These are phyloP conservation scores for Proterorhinus semilunaris DNA, from an alignment of 2,113 vertebrate species.

Conservation along the genomic window DNA sequence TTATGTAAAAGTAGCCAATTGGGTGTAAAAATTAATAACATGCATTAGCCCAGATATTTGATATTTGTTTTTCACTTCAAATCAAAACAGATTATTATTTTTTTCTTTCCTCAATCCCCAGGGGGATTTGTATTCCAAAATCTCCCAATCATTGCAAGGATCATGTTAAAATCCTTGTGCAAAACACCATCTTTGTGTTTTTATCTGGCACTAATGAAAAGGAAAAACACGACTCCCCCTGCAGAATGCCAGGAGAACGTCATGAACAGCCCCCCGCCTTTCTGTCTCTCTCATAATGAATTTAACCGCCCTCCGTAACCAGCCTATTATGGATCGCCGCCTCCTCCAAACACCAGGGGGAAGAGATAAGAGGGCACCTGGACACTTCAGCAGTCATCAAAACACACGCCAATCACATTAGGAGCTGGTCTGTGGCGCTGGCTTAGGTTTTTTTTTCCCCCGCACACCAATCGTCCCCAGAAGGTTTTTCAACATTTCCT, in stretches of 20 bases:
- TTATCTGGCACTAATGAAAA: constrained; percentile 72
- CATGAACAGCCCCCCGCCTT: constrained; percentile 55
- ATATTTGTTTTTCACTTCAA: background rate
- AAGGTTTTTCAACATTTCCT: constrained; percentile 21
- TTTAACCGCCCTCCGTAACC: constrained; percentile 70
- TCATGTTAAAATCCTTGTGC: constrained; percentile 25
- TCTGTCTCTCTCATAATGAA: constrained; percentile 71
- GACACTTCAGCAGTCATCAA: constrained; percentile 72
- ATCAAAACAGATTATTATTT: background rate
- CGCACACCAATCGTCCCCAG: constrained; percentile 40
- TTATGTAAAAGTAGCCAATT: too few relatives aligned
- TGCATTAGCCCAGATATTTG: background rate
- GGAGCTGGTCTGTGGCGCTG: constrained; percentile 37
- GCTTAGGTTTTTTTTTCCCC: constrained; percentile 29
- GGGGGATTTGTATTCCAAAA: constrained; percentile 11
- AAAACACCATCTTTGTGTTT: constrained; percentile 53
- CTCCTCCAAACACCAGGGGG: constrained; percentile 59
- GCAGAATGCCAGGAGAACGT: constrained; percentile 61
- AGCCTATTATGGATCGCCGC: constrained; percentile 68
- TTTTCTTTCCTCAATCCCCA: constrained; percentile 9
- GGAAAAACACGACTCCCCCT: constrained; percentile 61
- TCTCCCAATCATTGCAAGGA: background rate
- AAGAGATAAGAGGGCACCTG: constrained; percentile 73
- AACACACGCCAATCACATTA: constrained; percentile 72
- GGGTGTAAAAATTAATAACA: background rate